Evolutionary conservation across 2,113 vertebrate species (phyloP).

Genomic region (Tenrec ecaudatus): DNA sequence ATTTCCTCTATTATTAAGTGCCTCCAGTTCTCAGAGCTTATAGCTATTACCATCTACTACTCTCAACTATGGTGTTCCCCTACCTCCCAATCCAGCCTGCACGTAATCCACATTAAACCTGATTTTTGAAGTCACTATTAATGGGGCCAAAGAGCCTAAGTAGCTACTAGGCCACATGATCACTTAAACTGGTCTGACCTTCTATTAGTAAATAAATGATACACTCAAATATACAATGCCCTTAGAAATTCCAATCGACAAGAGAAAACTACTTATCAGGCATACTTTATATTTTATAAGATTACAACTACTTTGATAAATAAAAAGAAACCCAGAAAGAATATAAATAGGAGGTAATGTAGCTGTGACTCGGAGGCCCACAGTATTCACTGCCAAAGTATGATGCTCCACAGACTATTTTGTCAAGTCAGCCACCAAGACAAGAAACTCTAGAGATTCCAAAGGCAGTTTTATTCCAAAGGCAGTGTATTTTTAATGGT

Average conservation of each 20-base stretch:
- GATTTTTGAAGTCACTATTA: conserved; percentile 22
- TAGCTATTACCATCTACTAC: neutral
- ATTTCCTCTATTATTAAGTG: neutral
- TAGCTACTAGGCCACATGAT: conserved; percentile 20
- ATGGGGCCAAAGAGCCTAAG: conserved; percentile 18
- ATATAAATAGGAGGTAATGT: conserved; percentile 6
- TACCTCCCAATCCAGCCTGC: neutral
- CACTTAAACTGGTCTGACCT: conserved; percentile 29
- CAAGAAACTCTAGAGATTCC: conserved; percentile 54
- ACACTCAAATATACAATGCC: conserved; percentile 10
- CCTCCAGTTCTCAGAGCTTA: neutral
- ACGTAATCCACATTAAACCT: neutral
- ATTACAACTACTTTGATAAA: conserved; percentile 7
- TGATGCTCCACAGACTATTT: neutral
- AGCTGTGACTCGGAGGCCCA: neutral
- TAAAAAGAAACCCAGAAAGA: conserved; percentile 51
- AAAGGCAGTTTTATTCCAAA: neutral
- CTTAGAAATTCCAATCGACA: conserved; percentile 53
- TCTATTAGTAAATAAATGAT: conserved; percentile 53
- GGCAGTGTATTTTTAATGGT: conserved; percentile 32
- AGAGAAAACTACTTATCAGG: conserved; percentile 8
- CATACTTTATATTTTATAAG: conserved; percentile 22
- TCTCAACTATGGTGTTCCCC: no score
- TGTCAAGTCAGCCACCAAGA: conserved; percentile 3
- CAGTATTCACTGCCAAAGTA: neutral